Evolutionary conservation across 2,888 invertebrate species (phyloP).

Genomic region (Seladonia tumulorum): DNA sequence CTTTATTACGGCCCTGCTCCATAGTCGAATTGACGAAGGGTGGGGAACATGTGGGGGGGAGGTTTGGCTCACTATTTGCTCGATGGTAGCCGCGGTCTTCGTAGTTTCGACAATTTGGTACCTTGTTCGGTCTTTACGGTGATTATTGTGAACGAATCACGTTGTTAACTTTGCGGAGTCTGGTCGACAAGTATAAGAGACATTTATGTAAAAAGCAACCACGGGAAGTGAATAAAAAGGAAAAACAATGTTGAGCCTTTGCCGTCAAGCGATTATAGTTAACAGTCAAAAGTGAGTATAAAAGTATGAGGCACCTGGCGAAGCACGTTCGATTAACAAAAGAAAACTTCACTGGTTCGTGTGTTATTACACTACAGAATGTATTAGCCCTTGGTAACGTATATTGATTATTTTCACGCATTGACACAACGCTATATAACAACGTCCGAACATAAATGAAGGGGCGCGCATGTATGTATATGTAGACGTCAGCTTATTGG

Average conservation of each 20-base stretch:
- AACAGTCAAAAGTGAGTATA: conserved; percentile 82
- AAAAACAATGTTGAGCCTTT: conserved; percentile 78
- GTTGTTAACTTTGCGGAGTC: not conserved
- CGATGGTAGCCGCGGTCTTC: conserved; percentile 71
- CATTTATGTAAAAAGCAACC: conserved; percentile 25
- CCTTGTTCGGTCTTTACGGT: conserved; percentile 32
- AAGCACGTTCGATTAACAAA: not conserved
- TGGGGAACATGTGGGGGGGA: conserved; percentile 53
- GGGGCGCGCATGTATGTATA: conserved; percentile 26
- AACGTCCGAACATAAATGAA: conserved; percentile 25
- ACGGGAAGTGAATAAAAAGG: conserved; percentile 18
- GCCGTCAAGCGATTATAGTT: conserved; percentile 78
- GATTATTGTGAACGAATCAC: conserved; percentile 19
- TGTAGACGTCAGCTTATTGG: conserved; percentile 44
- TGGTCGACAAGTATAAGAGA: conserved; percentile 6
- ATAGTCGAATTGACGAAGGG: conserved; percentile 53
- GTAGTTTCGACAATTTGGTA: conserved; percentile 62
- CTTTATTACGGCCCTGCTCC: conserved; percentile 65
- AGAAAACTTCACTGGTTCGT: conserved; percentile 1
- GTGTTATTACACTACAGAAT: not conserved
- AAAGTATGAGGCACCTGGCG: conserved; percentile 2
- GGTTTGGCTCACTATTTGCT: conserved; percentile 70
- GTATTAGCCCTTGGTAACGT: conserved; percentile 12
- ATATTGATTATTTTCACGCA: conserved; percentile 68
- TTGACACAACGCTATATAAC: conserved; percentile 52